Evolutionary conservation across 1,140 invertebrate species (phyloP).

Genomic region (Pseudomyrmex sp.): DNA sequence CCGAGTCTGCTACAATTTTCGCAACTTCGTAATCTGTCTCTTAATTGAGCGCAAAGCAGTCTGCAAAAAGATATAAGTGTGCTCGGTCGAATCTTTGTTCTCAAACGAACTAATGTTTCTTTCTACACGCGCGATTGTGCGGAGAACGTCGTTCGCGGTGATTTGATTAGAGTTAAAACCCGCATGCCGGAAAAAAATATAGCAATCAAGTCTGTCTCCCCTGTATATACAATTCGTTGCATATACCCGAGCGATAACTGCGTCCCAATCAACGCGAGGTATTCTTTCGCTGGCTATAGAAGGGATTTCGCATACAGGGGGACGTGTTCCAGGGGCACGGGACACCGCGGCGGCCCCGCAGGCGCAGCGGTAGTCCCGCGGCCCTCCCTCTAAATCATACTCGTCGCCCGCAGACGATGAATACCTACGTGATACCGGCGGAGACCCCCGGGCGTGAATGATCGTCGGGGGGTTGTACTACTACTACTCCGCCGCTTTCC

Average conservation of each 20-base stretch:
- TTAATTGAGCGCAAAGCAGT: too few relatives aligned
- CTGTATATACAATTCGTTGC: background rate
- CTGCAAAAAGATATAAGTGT: too few relatives aligned
- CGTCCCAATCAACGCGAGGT: slow-evolving; percentile 27
- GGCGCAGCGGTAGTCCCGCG: slow-evolving; percentile 35
- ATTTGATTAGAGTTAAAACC: slow-evolving; percentile 17
- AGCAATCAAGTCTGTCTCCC: slow-evolving; percentile 19
- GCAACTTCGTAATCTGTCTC: too few relatives aligned
- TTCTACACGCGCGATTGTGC: too few relatives aligned
- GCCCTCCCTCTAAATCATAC: slow-evolving; percentile 64
- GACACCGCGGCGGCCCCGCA: slow-evolving; percentile 7
- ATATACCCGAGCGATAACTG: slow-evolving; percentile 18
- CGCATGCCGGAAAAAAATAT: slow-evolving; percentile 11
- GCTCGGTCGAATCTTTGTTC: background rate
- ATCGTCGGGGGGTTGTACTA: slow-evolving; percentile 16
- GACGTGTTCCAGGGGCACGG: background rate
- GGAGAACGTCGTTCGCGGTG: background rate
- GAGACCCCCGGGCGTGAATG: slow-evolving; percentile 39
- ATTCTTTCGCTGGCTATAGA: slow-evolving; percentile 7
- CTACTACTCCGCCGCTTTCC: slow-evolving; percentile 27
- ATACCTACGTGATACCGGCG: slow-evolving; percentile 27
- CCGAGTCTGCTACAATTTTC: too few relatives aligned
- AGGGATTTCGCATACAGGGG: background rate
- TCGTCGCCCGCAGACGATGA: slow-evolving; percentile 47
- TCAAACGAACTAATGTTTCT: too few relatives aligned